Evolutionary conservation across 2,797 vertebrate genomes (phyloP).

Genomic region (Paguma larvata): DNA sequence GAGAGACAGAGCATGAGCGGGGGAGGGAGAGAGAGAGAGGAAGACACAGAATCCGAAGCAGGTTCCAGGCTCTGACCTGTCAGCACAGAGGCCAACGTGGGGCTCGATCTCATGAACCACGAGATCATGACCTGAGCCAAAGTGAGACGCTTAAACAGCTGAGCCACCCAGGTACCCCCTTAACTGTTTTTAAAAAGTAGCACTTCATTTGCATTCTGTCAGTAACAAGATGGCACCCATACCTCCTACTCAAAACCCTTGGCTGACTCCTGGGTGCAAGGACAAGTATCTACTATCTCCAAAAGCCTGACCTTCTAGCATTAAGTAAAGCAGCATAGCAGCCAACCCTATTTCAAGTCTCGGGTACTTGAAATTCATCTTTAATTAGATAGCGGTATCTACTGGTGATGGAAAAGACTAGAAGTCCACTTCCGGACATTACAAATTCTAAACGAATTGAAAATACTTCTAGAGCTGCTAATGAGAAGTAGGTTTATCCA

Average conservation of each 20-base stretch:
- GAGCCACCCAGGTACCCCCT: no score
- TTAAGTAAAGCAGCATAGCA: not conserved
- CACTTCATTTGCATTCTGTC: not conserved
- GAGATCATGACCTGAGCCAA: no score
- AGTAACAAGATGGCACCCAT: not conserved
- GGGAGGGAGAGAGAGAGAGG: no score
- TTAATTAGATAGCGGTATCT: conserved; percentile 26
- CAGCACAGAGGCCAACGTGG: no score
- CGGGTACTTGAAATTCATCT: conserved; percentile 21
- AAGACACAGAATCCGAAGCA: no score
- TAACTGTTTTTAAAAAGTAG: not conserved
- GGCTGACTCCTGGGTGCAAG: not conserved
- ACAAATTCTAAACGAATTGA: not conserved
- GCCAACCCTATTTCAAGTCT: not conserved
- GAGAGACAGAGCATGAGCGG: no score
- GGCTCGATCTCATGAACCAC: no score
- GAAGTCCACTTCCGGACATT: not conserved
- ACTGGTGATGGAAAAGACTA: not conserved
- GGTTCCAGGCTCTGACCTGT: no score
- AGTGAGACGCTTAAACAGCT: no score
- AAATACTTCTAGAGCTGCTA: conserved; percentile 50
- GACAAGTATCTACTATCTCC: not conserved
- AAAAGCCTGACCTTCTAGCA: not conserved
- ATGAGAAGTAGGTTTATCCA: conserved; percentile 43
- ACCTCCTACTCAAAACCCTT: not conserved